Evolutionary conservation across 2,888 invertebrate genomes (phyloP), one percentile per base, ranked within the genome.

Genomic region (Lathronympha strigana): DNA sequence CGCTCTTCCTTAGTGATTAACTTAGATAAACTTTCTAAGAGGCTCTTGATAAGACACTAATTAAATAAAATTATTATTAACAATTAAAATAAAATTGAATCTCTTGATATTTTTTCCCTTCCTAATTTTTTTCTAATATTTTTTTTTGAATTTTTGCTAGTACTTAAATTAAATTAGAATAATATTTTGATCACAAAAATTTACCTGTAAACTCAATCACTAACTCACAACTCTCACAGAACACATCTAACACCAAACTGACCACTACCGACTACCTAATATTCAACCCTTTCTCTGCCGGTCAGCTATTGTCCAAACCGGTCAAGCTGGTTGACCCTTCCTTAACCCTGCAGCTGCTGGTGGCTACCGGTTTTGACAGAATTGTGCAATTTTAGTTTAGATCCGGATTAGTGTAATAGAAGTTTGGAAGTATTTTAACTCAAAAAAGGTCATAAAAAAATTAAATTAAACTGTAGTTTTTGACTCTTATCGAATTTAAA

Each of bases 301-400:
- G 78, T 45, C 54, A 53, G 15, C 50, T 76, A 86, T 88, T 88
- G 86, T 87, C 82, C 83, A 25, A 81, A 88, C 87, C 88, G 88
- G 88, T 88, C 88, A 92, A 89, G 90, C 91, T 87, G 87, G 90
- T 90, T 90, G 90, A 90, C 90, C 91, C 91, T 89, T 90, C 81
- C 88, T 88, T 90, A 78, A 76, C 73, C 76, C 72, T 76, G 69
- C 90, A 90, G 90, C 90, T 90, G 90, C 83, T 79, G 54, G n/a
- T n/a, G 68, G 58, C 21, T 69, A 82, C 82, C 79, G 79, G 83
- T 83, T 84, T 76, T 71, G 72, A 74, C 71, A 73, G 76, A 75
- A 73, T 73, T 64, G 61, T 63, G 72, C 75, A 77, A 73, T 66
- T 51, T 71, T 58, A 50, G 47, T 47, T 63, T 63, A 45, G 55